phyloP scores from a whole-genome alignment of 2,888 invertebrate species.

The Hyalella azteca region DNA sequence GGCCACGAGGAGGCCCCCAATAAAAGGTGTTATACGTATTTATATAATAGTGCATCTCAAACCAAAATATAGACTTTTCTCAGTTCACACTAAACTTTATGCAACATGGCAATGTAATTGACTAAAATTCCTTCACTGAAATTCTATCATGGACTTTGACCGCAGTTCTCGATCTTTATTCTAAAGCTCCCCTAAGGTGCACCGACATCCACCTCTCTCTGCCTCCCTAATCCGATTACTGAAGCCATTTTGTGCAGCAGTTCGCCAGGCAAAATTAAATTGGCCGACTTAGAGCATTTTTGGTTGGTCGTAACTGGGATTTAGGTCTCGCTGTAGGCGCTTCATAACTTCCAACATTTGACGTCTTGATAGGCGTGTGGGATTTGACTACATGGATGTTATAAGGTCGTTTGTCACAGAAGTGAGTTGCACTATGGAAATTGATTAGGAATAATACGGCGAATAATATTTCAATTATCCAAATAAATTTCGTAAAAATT shows the following conservation, averaged over 20 bases:
- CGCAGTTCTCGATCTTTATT: not conserved
- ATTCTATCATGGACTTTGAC: not conserved
- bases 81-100: too few relatives aligned
- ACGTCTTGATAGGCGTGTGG: not conserved
- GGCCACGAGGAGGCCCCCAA: too few relatives aligned
- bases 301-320: slow-evolving; percentile 9
- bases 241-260: slow-evolving; percentile 29
- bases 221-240: slow-evolving; percentile 31
- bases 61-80: too few relatives aligned
- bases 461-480: too few relatives aligned
- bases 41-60: too few relatives aligned
- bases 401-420: too few relatives aligned
- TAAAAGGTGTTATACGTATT: too few relatives aligned
- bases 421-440: too few relatives aligned
- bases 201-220: not conserved
- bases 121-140: too few relatives aligned
- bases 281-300: slow-evolving; percentile 27
- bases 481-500: too few relatives aligned
- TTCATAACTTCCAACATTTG: not conserved
- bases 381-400: slow-evolving; percentile 1
- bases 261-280: slow-evolving; percentile 32
- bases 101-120: too few relatives aligned
- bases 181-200: not conserved
- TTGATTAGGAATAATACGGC: too few relatives aligned
- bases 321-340: not conserved